phyloP scores from a whole-genome alignment of 2,888 invertebrate genomes.

The Diaprepes abbreviatus region DNA sequence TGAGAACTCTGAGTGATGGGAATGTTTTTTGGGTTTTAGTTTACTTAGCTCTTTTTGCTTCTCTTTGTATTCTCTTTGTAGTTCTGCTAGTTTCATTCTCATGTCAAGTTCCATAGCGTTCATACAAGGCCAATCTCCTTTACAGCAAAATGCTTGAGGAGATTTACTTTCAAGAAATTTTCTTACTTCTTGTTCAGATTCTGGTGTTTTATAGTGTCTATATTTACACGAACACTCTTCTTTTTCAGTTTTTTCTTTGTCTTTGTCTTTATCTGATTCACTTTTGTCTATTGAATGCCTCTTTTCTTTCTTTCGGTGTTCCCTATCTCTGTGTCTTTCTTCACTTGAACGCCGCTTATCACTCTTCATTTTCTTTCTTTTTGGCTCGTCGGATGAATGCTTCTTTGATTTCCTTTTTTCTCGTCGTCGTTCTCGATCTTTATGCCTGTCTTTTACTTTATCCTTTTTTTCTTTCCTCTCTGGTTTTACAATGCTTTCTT shows the following conservation, averaged over 20 bases:
- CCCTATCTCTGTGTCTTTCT: conserved; percentile 56
- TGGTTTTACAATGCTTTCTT: conserved; percentile 73
- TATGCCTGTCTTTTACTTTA: conserved; percentile 47
- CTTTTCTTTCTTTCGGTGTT: conserved; percentile 55
- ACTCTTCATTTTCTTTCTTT: conserved; percentile 64
- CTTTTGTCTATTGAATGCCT: conserved; percentile 44
- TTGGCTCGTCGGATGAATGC: conserved; percentile 63
- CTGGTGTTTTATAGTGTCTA: conserved; percentile 63
- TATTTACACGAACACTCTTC: conserved; percentile 58
- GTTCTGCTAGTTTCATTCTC: conserved; percentile 83
- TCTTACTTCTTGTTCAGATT: conserved; percentile 66
- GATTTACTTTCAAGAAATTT: conserved; percentile 64
- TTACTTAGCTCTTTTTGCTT: conserved; percentile 87
- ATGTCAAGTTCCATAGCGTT: conserved; percentile 86
- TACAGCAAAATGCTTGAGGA: conserved; percentile 57
- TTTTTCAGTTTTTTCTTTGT: conserved; percentile 38
- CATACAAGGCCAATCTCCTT: conserved; percentile 69
- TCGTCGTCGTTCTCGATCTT: conserved; percentile 61
- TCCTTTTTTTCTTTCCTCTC: conserved; percentile 52
- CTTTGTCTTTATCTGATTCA: conserved; percentile 45
- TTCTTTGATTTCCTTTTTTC: conserved; percentile 68
- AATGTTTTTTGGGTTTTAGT: conserved; percentile 72
- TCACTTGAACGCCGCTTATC: conserved; percentile 54
- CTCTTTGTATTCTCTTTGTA: conserved; percentile 86
- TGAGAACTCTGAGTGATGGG: conserved; percentile 53